Evolutionary conservation across 2,888 invertebrate species (phyloP), one percentile per base, ranked within the genome.

Genomic region (Drosophila kanekoi): DNA sequence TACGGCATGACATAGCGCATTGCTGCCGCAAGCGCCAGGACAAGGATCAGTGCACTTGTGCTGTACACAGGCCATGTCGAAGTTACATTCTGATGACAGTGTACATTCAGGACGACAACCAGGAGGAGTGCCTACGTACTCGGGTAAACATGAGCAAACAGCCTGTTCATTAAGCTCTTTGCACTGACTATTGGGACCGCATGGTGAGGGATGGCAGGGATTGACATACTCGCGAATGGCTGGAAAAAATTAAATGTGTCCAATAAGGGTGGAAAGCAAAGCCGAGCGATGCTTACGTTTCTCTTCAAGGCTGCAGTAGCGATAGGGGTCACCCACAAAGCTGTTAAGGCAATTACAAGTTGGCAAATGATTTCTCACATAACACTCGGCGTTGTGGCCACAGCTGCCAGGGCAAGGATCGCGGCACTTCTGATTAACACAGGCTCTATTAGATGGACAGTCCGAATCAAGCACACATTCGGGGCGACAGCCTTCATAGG

Each of bases 391-490:
- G 84, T 96, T 95, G 74, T 94, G 93, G 5, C 96, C 96, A 89
- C 97, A 97, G 33, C 95, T 95, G 77, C 96, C 96, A 9, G 95
- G 95, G 82, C 96, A 97, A 20, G 96, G 96, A 92, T 97, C 95
- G 86, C 94, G 93, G 90, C 96, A 97, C 92, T 95, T 96, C 77
- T 95, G 95, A 79, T 94, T 94, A 6, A 95, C 93, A 84, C 96
- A 96, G 14, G 96, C 95, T 83, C 93, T 94, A 81, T 95, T 94
- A 41, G 94, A 94, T 3, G 95, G 93, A 91, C 96, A 96, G 87
- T 96, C 96, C 0, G 95, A 94, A 91, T 95, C 95, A 4, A 95
- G 90, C 0, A 94, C 93, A 91, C 96, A 96, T 92, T 96, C 96
- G 4, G 96, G 96, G 81, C 96, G 93, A 86, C 96, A 96, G 16